These are phyloP conservation scores for Acropora tenuis DNA, from an alignment of 64 coral and sea anemone genomes.

Conservation along the genomic window DNA sequence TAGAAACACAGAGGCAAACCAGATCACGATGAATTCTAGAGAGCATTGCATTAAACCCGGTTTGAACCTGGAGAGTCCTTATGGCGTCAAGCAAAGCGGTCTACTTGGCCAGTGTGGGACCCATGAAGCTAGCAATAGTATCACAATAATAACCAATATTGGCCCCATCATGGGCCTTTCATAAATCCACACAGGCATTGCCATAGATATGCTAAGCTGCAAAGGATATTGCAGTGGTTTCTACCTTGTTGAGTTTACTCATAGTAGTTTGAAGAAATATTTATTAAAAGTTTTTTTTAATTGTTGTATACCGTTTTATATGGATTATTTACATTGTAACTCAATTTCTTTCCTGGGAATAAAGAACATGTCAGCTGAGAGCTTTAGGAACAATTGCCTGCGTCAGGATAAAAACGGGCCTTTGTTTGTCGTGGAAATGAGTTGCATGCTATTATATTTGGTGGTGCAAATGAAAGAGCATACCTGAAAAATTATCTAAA, in stretches of 20 bases:
- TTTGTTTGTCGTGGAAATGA: too few relatives aligned
- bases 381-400: too few relatives aligned
- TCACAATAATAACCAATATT: not conserved
- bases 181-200: not conserved
- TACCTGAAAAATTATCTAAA: too few relatives aligned
- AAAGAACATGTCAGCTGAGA: too few relatives aligned
- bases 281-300: constrained; percentile 8
- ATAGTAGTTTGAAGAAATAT: not conserved
- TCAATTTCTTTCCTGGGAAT: not conserved
- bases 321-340: not conserved
- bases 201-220: not conserved
- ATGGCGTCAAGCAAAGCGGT: not conserved
- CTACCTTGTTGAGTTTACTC: not conserved
- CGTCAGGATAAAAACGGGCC: too few relatives aligned
- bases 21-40: constrained; percentile 56
- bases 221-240: not conserved
- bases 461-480: too few relatives aligned
- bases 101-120: not conserved
- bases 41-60: not conserved
- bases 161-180: not conserved
- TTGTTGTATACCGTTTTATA: not conserved
- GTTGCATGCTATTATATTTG: too few relatives aligned
- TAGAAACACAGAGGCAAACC: constrained; percentile 31
- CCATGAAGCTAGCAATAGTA: not conserved
- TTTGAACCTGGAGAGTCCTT: not conserved